Percentiles rank a stretch among this genome's conserved stretches.
Evolutionary conservation across 2,797 vertebrate genomes (phyloP).

Genomic region (Garrulus glandarius): DNA sequence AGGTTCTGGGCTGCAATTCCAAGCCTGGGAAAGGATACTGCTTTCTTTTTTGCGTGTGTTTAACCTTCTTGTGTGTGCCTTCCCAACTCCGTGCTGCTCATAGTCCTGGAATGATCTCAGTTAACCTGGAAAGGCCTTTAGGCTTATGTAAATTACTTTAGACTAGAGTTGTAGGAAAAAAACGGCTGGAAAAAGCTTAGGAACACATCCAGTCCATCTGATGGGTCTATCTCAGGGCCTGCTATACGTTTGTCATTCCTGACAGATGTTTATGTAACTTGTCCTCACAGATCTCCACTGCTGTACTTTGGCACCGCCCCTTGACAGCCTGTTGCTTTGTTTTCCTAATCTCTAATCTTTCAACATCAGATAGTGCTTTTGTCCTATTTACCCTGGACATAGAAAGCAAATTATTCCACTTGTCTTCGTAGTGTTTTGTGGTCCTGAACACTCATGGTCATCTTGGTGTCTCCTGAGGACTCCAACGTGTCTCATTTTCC

Average conservation of each 20-base stretch:
- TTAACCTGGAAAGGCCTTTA: slow-evolving; percentile 59
- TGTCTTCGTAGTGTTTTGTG: not conserved
- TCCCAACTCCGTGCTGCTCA: not conserved
- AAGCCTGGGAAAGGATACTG: slow-evolving; percentile 16
- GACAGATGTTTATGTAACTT: slow-evolving; percentile 47
- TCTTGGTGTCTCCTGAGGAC: not conserved
- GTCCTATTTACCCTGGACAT: not conserved
- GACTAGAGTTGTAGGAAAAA: not conserved
- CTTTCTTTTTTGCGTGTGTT: not conserved
- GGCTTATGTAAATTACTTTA: slow-evolving; percentile 33
- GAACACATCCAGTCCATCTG: not conserved
- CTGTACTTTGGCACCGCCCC: not conserved
- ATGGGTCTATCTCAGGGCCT: not conserved
- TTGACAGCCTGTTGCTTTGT: not conserved
- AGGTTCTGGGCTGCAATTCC: slow-evolving; percentile 41
- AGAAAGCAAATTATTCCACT: not conserved
- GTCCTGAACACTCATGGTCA: rapidly evolving
- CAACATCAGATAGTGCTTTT: not conserved
- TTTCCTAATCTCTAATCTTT: not conserved
- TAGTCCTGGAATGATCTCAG: slow-evolving; percentile 52
- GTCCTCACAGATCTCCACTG: slow-evolving; percentile 16
- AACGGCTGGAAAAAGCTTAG: not conserved
- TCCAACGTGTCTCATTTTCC: rapidly evolving
- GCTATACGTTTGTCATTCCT: slow-evolving; percentile 31
- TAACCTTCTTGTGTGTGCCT: not conserved